Percentiles rank a stretch among this genome's conserved stretches.
Evolutionary conservation across 2,888 invertebrate species (phyloP).

Genomic region (Icerya purchasi): DNA sequence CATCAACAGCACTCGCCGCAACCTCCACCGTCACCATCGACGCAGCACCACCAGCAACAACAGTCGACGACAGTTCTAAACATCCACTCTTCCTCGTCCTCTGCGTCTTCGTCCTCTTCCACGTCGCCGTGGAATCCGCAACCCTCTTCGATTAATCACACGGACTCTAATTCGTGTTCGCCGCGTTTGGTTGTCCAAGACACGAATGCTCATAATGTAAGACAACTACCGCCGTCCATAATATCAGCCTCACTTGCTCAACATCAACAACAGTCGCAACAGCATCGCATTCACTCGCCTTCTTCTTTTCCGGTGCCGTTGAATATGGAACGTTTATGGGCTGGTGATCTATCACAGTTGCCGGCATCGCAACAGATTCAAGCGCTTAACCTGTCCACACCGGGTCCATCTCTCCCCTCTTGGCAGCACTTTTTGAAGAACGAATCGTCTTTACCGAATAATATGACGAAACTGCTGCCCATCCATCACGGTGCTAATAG

Average conservation of each 20-base stretch:
- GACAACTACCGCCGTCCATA: constrained; percentile 9
- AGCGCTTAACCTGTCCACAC: constrained; percentile 41
- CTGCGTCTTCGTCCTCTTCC: constrained; percentile 18
- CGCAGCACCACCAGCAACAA: constrained; percentile 26
- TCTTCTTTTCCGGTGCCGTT: constrained; percentile 35
- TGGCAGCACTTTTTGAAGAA: constrained; percentile 15
- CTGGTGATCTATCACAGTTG: constrained; percentile 63
- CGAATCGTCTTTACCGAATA: constrained; percentile 22
- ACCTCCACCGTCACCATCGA: constrained; percentile 26
- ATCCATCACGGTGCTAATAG: constrained; percentile 17
- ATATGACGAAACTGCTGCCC: constrained; percentile 22
- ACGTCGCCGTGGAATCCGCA: constrained; percentile 19
- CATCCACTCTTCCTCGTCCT: constrained; percentile 24
- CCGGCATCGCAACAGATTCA: constrained; percentile 60
- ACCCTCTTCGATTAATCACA: constrained; percentile 1
- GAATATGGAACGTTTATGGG: constrained; percentile 83
- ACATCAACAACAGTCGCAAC: constrained; percentile 20
- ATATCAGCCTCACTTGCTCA: constrained; percentile 21
- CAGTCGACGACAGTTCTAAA: constrained; percentile 5
- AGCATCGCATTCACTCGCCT: constrained; percentile 18
- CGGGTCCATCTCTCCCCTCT: constrained; percentile 22
- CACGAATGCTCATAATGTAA: neutral
- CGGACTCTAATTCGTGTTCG: neutral
- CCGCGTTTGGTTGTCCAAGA: neutral
- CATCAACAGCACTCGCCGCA: constrained; percentile 28